Evolutionary conservation across 2,888 invertebrate species (phyloP).

Genomic region (Hyposoter dolosus): DNA sequence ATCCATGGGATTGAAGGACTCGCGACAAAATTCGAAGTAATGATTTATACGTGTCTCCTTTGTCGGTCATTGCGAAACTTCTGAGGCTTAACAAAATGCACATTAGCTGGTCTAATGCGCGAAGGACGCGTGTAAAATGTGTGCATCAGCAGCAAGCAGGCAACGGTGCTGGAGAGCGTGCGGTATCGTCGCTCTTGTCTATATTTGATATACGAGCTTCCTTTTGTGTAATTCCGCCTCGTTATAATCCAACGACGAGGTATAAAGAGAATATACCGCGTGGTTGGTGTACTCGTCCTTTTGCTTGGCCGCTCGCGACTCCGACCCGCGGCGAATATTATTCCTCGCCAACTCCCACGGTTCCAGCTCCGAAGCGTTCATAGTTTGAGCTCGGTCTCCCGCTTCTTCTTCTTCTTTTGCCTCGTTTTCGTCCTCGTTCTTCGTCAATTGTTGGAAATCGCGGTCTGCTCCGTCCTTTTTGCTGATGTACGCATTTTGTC

Average conservation of each 20-base stretch:
- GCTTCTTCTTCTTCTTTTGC: slow-evolving; percentile 62
- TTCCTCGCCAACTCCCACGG: slow-evolving; percentile 67
- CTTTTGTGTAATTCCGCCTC: slow-evolving; percentile 82
- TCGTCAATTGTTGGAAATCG: slow-evolving; percentile 65
- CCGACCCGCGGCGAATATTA: slow-evolving; percentile 69
- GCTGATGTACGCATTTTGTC: slow-evolving; percentile 35
- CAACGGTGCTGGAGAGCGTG: slow-evolving; percentile 51
- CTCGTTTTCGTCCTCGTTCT: slow-evolving; percentile 53
- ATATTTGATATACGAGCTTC: slow-evolving; percentile 80
- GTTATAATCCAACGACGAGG: slow-evolving; percentile 75
- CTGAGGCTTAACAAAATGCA: slow-evolving; percentile 36
- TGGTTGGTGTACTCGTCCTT: slow-evolving; percentile 53
- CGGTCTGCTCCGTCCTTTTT: slow-evolving; percentile 23
- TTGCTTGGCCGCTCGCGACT: slow-evolving; percentile 59
- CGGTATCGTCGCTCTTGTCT: slow-evolving; percentile 74
- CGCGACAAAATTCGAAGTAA: slow-evolving; percentile 73
- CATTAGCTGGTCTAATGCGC: slow-evolving; percentile 50
- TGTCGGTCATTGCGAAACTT: slow-evolving; percentile 72
- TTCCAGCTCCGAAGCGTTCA: slow-evolving; percentile 67
- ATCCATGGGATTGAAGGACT: slow-evolving; percentile 68
- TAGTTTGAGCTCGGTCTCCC: slow-evolving; percentile 62
- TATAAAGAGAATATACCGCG: slow-evolving; percentile 75
- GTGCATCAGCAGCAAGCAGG: slow-evolving; percentile 18
- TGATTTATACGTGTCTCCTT: slow-evolving; percentile 61
- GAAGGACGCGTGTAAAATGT: slow-evolving; percentile 55